Evolutionary conservation across 1,140 invertebrate genomes (phyloP).

Genomic region (Mercenaria mercenaria): DNA sequence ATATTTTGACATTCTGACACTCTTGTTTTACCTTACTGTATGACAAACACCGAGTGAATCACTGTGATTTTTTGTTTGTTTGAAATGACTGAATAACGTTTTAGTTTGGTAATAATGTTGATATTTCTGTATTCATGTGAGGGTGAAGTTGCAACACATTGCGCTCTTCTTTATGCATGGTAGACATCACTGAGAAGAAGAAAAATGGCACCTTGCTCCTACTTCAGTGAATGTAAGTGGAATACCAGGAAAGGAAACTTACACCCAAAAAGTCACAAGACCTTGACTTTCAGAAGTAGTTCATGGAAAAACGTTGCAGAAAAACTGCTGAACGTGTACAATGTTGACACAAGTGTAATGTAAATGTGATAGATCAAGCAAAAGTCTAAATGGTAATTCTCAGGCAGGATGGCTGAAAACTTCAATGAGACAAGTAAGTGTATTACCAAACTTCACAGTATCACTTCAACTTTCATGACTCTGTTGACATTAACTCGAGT

Average conservation of each 20-base stretch:
- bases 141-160: conserved; percentile 50
- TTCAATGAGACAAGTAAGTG: no score
- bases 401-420: not conserved
- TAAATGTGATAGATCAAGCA: not conserved
- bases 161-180: conserved; percentile 43
- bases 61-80: no score
- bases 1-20: no score
- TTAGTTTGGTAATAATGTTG: no score
- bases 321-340: not conserved
- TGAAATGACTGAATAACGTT: no score
- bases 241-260: conserved; percentile 41
- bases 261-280: conserved; percentile 38
- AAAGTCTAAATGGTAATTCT: not conserved
- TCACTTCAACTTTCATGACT: no score
- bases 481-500: no score
- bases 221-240: conserved; percentile 29
- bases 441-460: no score
- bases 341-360: no score
- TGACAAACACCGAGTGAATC: no score
- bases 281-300: not conserved
- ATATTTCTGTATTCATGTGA: no score
- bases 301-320: not conserved
- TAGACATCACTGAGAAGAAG: conserved; percentile 43
- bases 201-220: conserved; percentile 42
- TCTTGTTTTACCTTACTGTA: no score